phyloP scores from a whole-genome alignment of 1,140 invertebrate species.

The Leptinotarsa texana region DNA sequence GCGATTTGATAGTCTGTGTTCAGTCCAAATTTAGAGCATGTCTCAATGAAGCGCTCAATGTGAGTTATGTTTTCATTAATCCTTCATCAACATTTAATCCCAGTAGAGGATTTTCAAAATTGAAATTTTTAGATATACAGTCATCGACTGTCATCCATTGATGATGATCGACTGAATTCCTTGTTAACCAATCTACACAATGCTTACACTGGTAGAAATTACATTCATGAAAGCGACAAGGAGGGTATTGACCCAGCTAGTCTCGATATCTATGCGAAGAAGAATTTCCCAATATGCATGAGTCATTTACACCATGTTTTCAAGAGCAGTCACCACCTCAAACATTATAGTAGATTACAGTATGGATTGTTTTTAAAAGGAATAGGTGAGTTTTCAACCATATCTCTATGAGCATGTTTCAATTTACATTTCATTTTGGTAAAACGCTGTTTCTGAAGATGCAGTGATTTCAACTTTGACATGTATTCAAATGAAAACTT shows the following conservation, averaged over 20 bases:
- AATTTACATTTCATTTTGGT: no score
- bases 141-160: constrained; percentile 68
- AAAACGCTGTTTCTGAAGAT: no score
- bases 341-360: constrained; percentile 85
- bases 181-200: constrained; percentile 79
- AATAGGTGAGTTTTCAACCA: constrained; percentile 33
- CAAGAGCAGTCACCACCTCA: constrained; percentile 80
- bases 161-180: constrained; percentile 77
- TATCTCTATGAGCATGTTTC: neutral
- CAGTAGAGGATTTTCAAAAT: neutral
- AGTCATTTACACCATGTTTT: constrained; percentile 82
- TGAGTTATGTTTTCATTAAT: constrained; percentile 56
- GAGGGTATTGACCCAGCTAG: constrained; percentile 56
- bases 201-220: constrained; percentile 78
- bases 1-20: constrained; percentile 83
- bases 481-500: no score
- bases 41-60: constrained; percentile 75
- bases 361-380: constrained; percentile 96
- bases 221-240: constrained; percentile 57
- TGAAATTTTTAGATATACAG: constrained; percentile 51
- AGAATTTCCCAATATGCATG: constrained; percentile 95
- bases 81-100: neutral
- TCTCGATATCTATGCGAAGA: constrained; percentile 73
- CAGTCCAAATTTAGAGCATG: constrained; percentile 74
- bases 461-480: no score